phyloP scores from a whole-genome alignment of 2,888 invertebrate species.

The Dioctria rufipes region DNA sequence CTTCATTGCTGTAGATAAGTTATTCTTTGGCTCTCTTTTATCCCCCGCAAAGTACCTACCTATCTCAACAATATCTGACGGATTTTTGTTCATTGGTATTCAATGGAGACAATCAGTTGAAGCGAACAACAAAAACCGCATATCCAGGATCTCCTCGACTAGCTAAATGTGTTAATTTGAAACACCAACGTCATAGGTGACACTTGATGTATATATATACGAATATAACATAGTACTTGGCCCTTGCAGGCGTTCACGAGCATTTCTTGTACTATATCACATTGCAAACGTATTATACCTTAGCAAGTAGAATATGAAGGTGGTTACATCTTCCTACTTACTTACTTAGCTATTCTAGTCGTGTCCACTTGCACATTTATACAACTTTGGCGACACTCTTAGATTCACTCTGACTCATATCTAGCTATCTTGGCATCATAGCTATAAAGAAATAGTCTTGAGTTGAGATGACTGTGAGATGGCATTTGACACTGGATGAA shows the following conservation, averaged over 20 bases:
- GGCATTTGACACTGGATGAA: slow-evolving; percentile 50
- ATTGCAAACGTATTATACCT: background rate
- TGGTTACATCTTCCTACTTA: background rate
- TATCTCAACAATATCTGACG: slow-evolving; percentile 20
- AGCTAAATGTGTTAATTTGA: slow-evolving; percentile 48
- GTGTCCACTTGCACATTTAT: slow-evolving; percentile 40
- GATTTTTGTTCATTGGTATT: slow-evolving; percentile 45
- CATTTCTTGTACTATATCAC: background rate
- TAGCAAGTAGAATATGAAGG: background rate
- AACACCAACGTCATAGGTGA: slow-evolving; percentile 32
- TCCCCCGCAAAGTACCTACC: slow-evolving; percentile 32
- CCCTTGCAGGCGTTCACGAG: too few species aligned
- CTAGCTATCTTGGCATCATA: slow-evolving; percentile 5
- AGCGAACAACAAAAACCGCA: slow-evolving; percentile 14
- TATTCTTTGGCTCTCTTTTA: background rate
- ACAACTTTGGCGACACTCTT: slow-evolving; percentile 38
- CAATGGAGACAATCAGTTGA: slow-evolving; percentile 27
- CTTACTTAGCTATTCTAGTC: slow-evolving; percentile 29
- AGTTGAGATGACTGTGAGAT: background rate
- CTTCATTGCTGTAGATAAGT: background rate
- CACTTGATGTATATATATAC: background rate
- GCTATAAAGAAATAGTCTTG: slow-evolving; percentile 26
- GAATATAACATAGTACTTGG: too few species aligned
- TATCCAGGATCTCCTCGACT: background rate
- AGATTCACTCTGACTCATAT: slow-evolving; percentile 44